Base-by-base conservation (phyloP, 1,140 invertebrate genomes). In the Ceratina australensis region DNA sequence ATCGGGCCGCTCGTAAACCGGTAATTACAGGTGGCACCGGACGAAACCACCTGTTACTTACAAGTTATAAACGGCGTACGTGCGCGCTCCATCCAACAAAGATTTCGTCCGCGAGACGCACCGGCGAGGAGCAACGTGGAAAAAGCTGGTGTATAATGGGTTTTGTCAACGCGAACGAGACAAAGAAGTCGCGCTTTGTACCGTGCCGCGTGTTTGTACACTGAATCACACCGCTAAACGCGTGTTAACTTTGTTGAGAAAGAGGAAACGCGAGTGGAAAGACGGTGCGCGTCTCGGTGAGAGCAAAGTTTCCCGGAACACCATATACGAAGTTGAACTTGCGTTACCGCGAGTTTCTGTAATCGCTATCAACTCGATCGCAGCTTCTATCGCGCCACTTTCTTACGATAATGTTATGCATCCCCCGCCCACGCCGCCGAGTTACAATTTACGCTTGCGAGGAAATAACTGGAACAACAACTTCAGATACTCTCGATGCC, bases 1-100 rank as follows among this genome's bases (percentile, higher is more conserved):
- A 83, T 83, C 69, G 78, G 49, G 42, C 24, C 50, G 47, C 60
- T 74, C 65, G 69, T 78, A 69, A 42, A 80, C 81, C 81, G 73
- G 83, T 84, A 84, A 84, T 84, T 84, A 80, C 83, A 84, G 82
- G 78, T 79, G 78, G 66, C 82, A 83, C 63, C 72, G 61, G 65
- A 54, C 78, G 50, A 74, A 74, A 84, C 82, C 82, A 84, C 83
- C 82, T 84, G 82, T 84, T 84, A 84, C 78, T 72, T 61, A 59
- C 78, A 67, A 83, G 68, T 81, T 81, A 64, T 61, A 75, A 83
- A 49, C 59, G 72, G 20, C 66, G 24, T 74, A 65, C 50, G 56
- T 20, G 77, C 57, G 54, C 42, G 10, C 54, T 52, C 63, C 2
- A 12, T 15, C 20, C 57, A 16, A 60, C 22, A 15, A 26, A 5